phyloP scores from a whole-genome alignment of 2,797 vertebrate species.

The Parambassis ranga region DNA sequence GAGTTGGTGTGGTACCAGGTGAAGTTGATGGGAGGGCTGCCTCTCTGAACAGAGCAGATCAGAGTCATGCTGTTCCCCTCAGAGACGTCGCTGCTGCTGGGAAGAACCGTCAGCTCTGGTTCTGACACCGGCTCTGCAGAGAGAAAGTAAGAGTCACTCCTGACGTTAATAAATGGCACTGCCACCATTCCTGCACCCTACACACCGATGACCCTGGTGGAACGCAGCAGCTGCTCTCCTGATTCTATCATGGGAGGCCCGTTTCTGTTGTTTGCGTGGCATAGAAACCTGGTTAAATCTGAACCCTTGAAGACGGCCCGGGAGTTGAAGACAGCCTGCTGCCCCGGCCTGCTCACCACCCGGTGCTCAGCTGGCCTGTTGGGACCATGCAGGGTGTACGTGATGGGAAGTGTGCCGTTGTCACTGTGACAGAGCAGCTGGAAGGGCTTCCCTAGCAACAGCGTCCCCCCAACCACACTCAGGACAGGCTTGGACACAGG shows the following conservation, averaged over 20 bases:
- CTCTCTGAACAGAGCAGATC: slow-evolving; percentile 65
- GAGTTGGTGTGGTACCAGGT: slow-evolving; percentile 51
- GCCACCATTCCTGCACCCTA: not conserved
- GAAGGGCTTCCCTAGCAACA: slow-evolving; percentile 73
- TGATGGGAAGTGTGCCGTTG: slow-evolving; percentile 72
- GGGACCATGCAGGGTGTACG: slow-evolving; percentile 54
- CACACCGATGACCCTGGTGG: slow-evolving; percentile 71
- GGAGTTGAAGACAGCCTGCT: slow-evolving; percentile 67
- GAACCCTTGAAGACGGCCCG: slow-evolving; percentile 38
- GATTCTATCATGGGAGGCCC: rapidly evolving
- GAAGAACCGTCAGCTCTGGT: slow-evolving; percentile 44
- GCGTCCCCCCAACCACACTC: slow-evolving; percentile 49
- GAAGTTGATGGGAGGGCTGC: slow-evolving; percentile 70
- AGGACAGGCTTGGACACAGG: slow-evolving; percentile 68
- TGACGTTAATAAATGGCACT: not conserved
- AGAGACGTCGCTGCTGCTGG: slow-evolving; percentile 17
- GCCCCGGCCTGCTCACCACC: slow-evolving; percentile 13
- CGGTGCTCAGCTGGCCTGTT: rapidly evolving
- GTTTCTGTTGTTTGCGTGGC: slow-evolving; percentile 60
- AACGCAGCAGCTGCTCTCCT: slow-evolving; percentile 4
- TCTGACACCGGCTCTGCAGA: slow-evolving; percentile 69
- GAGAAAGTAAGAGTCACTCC: too few species aligned
- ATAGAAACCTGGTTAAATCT: slow-evolving; percentile 55
- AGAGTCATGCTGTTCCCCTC: slow-evolving; percentile 72
- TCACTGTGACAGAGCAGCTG: slow-evolving; percentile 66